Evolutionary conservation across 2,113 vertebrate genomes (phyloP).

Genomic region (Solenodon paradoxus): DNA sequence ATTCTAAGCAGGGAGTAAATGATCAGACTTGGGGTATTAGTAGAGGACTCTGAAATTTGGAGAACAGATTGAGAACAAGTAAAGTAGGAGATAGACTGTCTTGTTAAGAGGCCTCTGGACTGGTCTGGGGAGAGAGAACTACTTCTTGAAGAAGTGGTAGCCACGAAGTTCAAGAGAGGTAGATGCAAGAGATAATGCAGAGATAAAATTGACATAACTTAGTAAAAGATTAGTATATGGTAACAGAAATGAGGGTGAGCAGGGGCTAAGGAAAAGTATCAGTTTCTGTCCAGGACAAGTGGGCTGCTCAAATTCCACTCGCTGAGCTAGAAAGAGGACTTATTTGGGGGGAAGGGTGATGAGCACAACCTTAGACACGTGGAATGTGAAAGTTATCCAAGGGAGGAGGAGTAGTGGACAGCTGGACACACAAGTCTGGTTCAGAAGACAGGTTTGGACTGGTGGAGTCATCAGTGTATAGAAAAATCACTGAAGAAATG

Average conservation of each 20-base stretch:
- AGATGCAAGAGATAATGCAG: not conserved
- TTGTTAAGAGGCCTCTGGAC: not conserved
- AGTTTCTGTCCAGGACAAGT: not conserved
- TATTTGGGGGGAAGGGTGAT: not conserved
- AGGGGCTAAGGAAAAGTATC: not conserved
- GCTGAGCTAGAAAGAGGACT: not conserved
- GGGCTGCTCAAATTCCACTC: not conserved
- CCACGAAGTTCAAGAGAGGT: not conserved
- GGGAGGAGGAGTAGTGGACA: not conserved
- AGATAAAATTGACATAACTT: not conserved
- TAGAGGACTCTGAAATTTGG: not conserved
- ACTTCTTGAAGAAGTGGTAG: not conserved
- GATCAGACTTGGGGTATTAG: not conserved
- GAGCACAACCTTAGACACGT: not conserved
- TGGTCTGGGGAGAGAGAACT: not conserved
- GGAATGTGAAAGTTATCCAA: not conserved
- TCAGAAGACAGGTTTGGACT: not conserved
- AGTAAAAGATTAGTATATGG: not conserved
- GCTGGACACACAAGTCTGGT: not conserved
- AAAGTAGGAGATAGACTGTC: not conserved
- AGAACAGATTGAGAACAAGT: not conserved
- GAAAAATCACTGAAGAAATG: not conserved
- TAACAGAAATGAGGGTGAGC: not conserved
- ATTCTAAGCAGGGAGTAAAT: not conserved
- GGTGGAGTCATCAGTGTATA: not conserved